Conservation (phyloP, 2,888 invertebrate genomes). For the Temnothorax unifasciatus region DNA sequence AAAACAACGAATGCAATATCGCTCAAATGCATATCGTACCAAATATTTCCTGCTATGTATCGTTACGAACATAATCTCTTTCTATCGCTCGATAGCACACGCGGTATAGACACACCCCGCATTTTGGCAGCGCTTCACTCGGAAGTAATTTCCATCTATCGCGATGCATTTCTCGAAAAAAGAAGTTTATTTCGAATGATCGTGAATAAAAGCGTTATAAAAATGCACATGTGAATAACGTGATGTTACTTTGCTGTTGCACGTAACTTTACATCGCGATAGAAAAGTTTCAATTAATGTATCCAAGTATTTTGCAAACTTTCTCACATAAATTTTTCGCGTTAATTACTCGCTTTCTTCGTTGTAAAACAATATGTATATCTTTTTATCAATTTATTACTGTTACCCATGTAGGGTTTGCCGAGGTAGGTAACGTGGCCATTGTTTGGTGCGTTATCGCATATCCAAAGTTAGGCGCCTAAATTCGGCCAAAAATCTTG, state of each 20-base stretch:
- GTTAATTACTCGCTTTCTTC: not conserved
- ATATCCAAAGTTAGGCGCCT: not conserved
- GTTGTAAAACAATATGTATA: not conserved
- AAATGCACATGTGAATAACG: not conserved
- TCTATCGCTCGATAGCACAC: constrained; percentile 46
- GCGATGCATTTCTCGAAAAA: constrained; percentile 8
- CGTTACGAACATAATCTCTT: constrained; percentile 55
- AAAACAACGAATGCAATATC: not conserved
- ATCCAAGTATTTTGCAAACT: not conserved
- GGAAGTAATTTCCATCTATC: constrained; percentile 38
- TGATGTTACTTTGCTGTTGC: not conserved
- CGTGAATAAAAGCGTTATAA: not conserved
- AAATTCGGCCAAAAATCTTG: not conserved
- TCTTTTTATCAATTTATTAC: not conserved
- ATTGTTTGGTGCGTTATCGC: not conserved
- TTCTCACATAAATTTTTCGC: not conserved
- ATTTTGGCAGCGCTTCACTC: constrained; percentile 7
- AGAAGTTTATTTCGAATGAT: not conserved
- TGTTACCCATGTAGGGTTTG: not conserved
- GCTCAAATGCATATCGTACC: not conserved
- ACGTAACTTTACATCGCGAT: not conserved
- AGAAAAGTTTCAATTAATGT: not conserved
- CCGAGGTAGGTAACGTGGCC: not conserved
- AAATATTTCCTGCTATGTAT: constrained; percentile 11
- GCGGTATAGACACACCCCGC: constrained; percentile 24